Percentiles rank a stretch among this genome's conserved stretches.
These are phyloP conservation scores for Trichonephila clavipes DNA, from an alignment of 1,140 invertebrate species.

Conservation along the genomic window DNA sequence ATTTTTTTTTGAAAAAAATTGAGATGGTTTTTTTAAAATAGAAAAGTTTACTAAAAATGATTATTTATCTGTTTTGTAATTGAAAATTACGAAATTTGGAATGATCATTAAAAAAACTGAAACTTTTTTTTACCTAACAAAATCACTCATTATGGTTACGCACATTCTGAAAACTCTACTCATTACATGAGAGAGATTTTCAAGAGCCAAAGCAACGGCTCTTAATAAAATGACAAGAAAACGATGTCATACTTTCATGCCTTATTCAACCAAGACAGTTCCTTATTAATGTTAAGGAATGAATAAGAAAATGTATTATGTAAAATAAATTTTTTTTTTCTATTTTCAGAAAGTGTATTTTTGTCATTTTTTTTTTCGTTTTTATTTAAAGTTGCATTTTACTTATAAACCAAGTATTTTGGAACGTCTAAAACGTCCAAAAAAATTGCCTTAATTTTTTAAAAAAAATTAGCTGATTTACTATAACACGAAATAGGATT, in stretches of 20 bases:
- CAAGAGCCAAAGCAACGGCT: neutral
- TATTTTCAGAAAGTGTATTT: constrained; percentile 9
- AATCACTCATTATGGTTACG: neutral
- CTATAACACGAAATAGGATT: too few relatives aligned
- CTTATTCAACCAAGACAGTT: constrained; percentile 18
- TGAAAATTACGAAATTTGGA: constrained; percentile 15
- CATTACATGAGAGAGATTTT: neutral
- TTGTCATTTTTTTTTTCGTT: neutral
- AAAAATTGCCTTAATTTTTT: too few relatives aligned
- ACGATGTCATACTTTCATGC: neutral
- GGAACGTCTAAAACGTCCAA: too few relatives aligned
- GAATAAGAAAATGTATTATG: constrained; percentile 23
- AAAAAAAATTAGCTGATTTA: too few relatives aligned
- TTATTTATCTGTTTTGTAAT: constrained; percentile 32
- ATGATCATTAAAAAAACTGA: neutral
- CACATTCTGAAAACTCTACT: neutral
- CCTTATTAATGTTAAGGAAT: constrained; percentile 7
- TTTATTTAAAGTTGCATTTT: too few relatives aligned
- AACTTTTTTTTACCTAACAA: neutral
- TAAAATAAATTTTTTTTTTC: constrained; percentile 24
- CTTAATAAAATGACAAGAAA: neutral
- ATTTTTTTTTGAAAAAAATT: neutral
- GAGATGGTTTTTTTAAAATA: neutral
- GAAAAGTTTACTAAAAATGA: neutral
- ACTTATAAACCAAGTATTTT: too few relatives aligned